A percentile compares a stretch with the other conserved stretches of the same genome.
Evolutionary conservation across 2,888 invertebrate genomes (phyloP).

Genomic region (Cantharis rustica): DNA sequence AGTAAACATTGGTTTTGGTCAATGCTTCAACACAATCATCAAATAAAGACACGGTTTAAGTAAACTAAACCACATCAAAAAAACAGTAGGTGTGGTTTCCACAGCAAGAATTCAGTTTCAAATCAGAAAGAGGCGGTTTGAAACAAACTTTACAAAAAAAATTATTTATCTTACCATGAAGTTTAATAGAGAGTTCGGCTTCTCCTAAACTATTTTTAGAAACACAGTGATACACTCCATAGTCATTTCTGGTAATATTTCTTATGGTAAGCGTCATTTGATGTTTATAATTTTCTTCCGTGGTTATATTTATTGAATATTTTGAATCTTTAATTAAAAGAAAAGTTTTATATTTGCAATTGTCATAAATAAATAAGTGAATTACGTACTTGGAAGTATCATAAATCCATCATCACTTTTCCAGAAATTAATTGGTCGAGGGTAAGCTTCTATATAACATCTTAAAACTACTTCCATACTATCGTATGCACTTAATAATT

Average conservation of each 20-base stretch:
- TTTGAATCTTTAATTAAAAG: constrained; percentile 35
- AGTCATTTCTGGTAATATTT: constrained; percentile 63
- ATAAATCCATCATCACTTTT: constrained; percentile 66
- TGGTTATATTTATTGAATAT: constrained; percentile 51
- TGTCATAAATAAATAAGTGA: neutral
- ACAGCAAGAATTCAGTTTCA: neutral
- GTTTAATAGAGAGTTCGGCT: constrained; percentile 73
- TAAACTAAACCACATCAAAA: neutral
- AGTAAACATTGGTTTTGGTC: neutral
- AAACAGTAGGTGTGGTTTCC: neutral
- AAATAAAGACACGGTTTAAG: neutral
- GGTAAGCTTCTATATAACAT: constrained; percentile 72
- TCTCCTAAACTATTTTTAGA: constrained; percentile 75
- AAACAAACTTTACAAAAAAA: constrained; percentile 1
- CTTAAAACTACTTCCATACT: constrained; percentile 67
- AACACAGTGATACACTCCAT: constrained; percentile 73
- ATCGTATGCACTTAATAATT: constrained; percentile 67
- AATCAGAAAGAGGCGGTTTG: neutral
- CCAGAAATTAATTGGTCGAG: constrained; percentile 72
- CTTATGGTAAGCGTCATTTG: constrained; percentile 72
- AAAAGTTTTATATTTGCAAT: neutral
- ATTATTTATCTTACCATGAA: constrained; percentile 65
- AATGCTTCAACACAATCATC: neutral
- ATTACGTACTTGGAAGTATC: constrained; percentile 62
- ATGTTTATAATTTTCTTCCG: constrained; percentile 72